These are phyloP conservation scores for Murina feae DNA, from an alignment of 2,113 vertebrate genomes.

Conservation along the genomic window DNA sequence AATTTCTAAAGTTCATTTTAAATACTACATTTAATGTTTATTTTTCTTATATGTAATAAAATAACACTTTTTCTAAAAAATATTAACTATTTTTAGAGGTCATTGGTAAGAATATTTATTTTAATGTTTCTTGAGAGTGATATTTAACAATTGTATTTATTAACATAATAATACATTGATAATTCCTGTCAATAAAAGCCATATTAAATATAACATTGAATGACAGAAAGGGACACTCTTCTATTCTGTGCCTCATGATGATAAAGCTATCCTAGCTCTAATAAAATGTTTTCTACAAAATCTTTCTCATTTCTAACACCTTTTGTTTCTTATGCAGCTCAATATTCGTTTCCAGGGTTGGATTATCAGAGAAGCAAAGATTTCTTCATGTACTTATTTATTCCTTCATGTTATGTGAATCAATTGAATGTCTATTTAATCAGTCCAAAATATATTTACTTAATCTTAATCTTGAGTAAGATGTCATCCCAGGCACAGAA, in stretches of 20 bases:
- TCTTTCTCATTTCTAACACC: not conserved
- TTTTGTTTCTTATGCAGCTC: not conserved
- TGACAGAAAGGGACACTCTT: not conserved
- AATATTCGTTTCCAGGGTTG: not conserved
- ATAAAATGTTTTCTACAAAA: not conserved
- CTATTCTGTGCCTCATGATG: accelerated
- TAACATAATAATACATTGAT: not conserved
- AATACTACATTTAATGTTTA: not conserved
- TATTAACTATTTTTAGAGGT: not conserved
- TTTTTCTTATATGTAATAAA: not conserved
- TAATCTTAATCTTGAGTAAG: not conserved
- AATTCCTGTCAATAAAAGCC: not conserved
- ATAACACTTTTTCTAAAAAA: not conserved
- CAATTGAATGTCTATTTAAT: not conserved
- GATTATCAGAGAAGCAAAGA: not conserved
- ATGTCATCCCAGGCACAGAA: not conserved
- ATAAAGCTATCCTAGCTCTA: not conserved
- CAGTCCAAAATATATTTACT: not conserved
- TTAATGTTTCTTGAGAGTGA: not conserved
- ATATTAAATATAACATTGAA: not conserved
- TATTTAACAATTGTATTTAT: not conserved
- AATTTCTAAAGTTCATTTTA: not conserved
- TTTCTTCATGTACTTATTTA: not conserved
- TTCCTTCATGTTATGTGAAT: not conserved
- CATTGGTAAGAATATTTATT: not conserved